phyloP scores from a whole-genome alignment of 2,797 vertebrate genomes.

The Chloroceryle inda region DNA sequence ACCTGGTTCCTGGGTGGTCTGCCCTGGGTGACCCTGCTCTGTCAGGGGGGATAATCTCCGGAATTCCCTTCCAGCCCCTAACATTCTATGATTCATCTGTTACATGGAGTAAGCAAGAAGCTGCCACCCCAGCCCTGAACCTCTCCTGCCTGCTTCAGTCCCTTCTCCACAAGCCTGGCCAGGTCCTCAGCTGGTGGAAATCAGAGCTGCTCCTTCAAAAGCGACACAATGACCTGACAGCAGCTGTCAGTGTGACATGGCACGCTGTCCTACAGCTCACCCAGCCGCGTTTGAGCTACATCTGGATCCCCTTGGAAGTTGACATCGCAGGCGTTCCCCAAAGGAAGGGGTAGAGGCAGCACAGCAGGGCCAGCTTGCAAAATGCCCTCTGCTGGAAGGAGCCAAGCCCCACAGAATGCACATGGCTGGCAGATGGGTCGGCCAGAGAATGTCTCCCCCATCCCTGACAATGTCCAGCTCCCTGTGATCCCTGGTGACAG shows the following conservation, averaged over 20 bases:
- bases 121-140: rapidly evolving
- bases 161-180: not conserved
- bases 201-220: not conserved
- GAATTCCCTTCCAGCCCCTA: too few species aligned
- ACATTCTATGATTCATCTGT: not conserved
- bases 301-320: conserved; percentile 28
- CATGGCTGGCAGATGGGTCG: not conserved
- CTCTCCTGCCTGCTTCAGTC: not conserved
- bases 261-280: not conserved
- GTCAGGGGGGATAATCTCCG: too few species aligned
- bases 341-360: not conserved
- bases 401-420: not conserved
- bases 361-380: not conserved
- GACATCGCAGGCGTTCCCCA: not conserved
- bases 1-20: too few species aligned
- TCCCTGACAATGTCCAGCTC: not conserved
- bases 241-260: not conserved
- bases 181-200: not conserved
- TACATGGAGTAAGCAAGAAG: not conserved
- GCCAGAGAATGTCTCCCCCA: not conserved
- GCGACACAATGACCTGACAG: not conserved
- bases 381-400: conserved; percentile 39
- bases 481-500: not conserved
- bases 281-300: conserved; percentile 33
- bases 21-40: too few species aligned